Conservation (phyloP, 1,140 invertebrate genomes). For the Phymorhynchus buccinoides region DNA sequence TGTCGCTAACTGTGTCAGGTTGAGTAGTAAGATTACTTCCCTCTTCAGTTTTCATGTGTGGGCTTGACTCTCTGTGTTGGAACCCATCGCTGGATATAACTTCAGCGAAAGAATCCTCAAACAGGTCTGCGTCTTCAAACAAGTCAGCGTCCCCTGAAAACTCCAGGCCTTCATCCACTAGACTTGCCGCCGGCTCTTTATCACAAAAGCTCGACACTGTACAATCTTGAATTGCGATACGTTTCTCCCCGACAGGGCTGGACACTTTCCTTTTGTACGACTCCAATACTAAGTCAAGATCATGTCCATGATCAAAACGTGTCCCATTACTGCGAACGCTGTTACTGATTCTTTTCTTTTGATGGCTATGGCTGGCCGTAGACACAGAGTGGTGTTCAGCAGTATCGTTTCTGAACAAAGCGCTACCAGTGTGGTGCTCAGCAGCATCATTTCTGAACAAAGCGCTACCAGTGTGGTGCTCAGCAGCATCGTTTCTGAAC, state of each 20-base stretch:
- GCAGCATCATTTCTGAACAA: neutral
- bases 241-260: neutral
- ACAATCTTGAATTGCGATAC: neutral
- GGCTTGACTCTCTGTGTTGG: neutral
- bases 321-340: neutral
- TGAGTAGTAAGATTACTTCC: neutral
- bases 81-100: neutral
- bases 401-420: too few species aligned
- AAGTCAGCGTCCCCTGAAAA: too few species aligned
- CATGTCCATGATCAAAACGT: neutral
- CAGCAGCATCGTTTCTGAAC: too few species aligned
- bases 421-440: neutral
- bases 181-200: neutral
- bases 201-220: neutral
- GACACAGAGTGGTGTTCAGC: neutral
- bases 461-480: too few species aligned
- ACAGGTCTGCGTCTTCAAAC: slow-evolving; percentile 23
- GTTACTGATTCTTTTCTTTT: neutral
- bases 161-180: neutral
- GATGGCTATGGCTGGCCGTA: neutral
- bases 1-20: neutral
- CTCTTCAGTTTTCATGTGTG: neutral
- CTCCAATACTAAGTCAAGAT: neutral
- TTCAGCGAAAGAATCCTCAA: slow-evolving; percentile 16
- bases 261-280: neutral